Evolutionary conservation across 2,888 invertebrate genomes (phyloP), one percentile per base, ranked within the genome.

Genomic region (Pandemis heparana): DNA sequence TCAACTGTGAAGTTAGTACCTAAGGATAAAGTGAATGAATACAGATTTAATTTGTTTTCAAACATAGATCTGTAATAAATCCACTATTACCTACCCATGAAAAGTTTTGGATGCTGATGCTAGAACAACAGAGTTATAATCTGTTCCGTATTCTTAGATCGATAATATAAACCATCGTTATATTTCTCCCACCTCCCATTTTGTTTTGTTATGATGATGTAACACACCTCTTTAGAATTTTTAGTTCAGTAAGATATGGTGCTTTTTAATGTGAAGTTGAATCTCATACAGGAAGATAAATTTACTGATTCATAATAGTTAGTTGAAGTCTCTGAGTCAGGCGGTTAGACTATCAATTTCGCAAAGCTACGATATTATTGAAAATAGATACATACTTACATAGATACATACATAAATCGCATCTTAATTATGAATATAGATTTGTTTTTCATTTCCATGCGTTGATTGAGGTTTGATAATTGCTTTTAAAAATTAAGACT

Each of bases 151-250:
- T 74, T 74, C 61, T 74, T 14, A 18, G 70, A 65, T 51, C 64
- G 69, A 38, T 70, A 74, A 60, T 51, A 74, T 74, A 70, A 74
- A 74, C 61, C 41, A 64, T 59, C 32, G 18, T 18, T n/a, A 63
- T 64, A 59, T 18, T 65, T 60, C 74, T 74, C 73, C 61, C 74
- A 74, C 74, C 69, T 74, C 53, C 51, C 51, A 43, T 65, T 74
- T 56, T 56, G 56, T 67, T 67, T 41, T 41, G 65, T 39, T 16
- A 12, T 5, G 66, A 56, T 67, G 66, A 67, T 67, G 66, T 41
- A 67, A 67, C 23, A 7, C 56, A 41, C 9, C 18, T 67, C 23
- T n/a, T n/a, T 7, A 14, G 66, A 41, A n/a, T 9, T 56, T n/a
- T 66, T n/a, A 53, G 32, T 32, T 14, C 39, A 53, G 51, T 23